Percentiles rank a stretch among this genome's conserved stretches.
Conservation (phyloP, 2,797 vertebrate species). For the Darevskia nairensis region DNA sequence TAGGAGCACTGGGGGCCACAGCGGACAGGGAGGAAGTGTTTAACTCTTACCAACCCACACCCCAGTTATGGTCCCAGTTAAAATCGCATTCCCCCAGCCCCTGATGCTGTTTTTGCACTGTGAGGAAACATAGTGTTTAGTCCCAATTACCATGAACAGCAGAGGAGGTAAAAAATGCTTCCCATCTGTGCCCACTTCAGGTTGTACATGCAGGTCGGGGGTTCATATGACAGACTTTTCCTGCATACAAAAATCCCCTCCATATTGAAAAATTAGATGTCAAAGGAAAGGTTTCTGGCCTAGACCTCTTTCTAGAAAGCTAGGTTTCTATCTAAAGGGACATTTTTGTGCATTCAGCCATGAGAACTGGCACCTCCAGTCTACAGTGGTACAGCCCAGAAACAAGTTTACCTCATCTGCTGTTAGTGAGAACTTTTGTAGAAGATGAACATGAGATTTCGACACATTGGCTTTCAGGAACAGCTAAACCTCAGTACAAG, state of each 20-base stretch:
- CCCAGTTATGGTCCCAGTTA: background rate
- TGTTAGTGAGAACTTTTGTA: slow-evolving; percentile 8
- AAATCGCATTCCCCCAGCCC: background rate
- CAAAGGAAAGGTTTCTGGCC: background rate
- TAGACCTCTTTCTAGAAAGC: background rate
- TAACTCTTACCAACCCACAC: background rate
- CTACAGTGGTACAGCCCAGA: background rate
- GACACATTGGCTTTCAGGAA: slow-evolving; percentile 20
- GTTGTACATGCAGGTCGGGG: background rate
- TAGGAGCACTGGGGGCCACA: background rate
- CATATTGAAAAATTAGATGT: background rate
- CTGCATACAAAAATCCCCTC: background rate
- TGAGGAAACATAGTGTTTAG: background rate
- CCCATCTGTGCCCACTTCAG: background rate
- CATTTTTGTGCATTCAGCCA: background rate
- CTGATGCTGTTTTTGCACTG: background rate
- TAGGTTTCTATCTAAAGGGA: background rate
- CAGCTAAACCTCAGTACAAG: slow-evolving; percentile 20
- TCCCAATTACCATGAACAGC: background rate
- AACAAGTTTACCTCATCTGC: background rate
- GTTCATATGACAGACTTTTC: background rate
- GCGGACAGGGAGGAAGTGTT: background rate
- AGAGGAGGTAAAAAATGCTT: background rate
- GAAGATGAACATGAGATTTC: slow-evolving; percentile 17
- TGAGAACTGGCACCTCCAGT: background rate